Conservation (phyloP, 2,888 invertebrate species). For the Plebejus anna region DNA sequence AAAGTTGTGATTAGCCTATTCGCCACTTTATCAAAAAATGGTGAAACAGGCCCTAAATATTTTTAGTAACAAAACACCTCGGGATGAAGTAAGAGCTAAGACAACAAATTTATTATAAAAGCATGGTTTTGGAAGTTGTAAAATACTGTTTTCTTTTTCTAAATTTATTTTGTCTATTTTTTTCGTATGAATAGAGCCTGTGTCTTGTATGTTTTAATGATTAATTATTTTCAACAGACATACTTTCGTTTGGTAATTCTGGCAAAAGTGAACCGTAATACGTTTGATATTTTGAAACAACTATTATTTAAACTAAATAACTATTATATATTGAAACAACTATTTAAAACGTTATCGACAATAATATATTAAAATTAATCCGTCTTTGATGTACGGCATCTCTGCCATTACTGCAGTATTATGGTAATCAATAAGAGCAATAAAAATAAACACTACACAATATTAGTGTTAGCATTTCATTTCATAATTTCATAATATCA, state of each 20-base stretch:
- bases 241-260: background rate
- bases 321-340: too few species aligned
- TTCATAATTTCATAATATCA: background rate
- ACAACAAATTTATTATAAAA: too few species aligned
- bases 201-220: too few species aligned
- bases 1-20: too few species aligned
- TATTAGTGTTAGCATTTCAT: constrained; percentile 6
- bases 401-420: background rate
- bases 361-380: background rate
- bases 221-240: background rate
- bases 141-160: background rate
- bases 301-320: too few species aligned
- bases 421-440: background rate
- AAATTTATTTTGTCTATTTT: background rate
- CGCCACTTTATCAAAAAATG: too few species aligned
- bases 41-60: too few species aligned
- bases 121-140: too few species aligned
- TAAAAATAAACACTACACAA: constrained; percentile 17
- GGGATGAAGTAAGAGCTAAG: background rate
- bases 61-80: background rate
- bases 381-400: constrained; percentile 20
- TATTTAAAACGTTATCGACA: background rate
- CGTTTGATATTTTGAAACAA: background rate
- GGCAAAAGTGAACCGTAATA: background rate
- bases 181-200: too few species aligned